Conservation (phyloP, 2,797 vertebrate genomes). For the Malacoctenus gilli region DNA sequence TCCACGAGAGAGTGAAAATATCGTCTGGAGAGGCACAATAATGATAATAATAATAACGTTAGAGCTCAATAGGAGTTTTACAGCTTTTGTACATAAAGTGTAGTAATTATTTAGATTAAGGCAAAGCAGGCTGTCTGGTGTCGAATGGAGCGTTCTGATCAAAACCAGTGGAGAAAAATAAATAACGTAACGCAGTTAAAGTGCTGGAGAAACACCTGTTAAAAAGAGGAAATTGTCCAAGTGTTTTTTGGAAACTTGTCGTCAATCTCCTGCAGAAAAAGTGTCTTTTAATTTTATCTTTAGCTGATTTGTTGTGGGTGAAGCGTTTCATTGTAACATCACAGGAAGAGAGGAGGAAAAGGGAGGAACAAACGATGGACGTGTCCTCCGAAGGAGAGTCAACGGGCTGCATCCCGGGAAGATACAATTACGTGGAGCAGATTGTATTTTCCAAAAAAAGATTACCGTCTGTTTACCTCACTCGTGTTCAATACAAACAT, state of each 20-base stretch:
- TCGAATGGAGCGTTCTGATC: constrained; percentile 33
- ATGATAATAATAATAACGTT: constrained; percentile 70
- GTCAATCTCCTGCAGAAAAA: too few species aligned
- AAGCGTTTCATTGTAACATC: too few species aligned
- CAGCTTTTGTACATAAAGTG: constrained; percentile 55
- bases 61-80: constrained; percentile 50
- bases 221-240: too few species aligned
- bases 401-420: too few species aligned
- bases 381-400: too few species aligned
- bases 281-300: too few species aligned
- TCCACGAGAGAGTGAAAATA: constrained; percentile 58
- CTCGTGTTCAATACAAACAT: constrained; percentile 50
- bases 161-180: background rate
- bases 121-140: constrained; percentile 66
- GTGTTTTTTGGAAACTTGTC: too few species aligned
- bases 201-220: too few species aligned
- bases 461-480: constrained; percentile 35
- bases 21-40: constrained; percentile 75
- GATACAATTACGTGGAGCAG: constrained; percentile 1
- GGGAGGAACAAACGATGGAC: too few species aligned
- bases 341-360: too few species aligned
- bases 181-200: too few species aligned
- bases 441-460: background rate
- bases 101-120: constrained; percentile 73
- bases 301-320: too few species aligned